These are phyloP conservation scores for Lepus americanus DNA, from an alignment of 2,113 vertebrate species.

Conservation along the genomic window DNA sequence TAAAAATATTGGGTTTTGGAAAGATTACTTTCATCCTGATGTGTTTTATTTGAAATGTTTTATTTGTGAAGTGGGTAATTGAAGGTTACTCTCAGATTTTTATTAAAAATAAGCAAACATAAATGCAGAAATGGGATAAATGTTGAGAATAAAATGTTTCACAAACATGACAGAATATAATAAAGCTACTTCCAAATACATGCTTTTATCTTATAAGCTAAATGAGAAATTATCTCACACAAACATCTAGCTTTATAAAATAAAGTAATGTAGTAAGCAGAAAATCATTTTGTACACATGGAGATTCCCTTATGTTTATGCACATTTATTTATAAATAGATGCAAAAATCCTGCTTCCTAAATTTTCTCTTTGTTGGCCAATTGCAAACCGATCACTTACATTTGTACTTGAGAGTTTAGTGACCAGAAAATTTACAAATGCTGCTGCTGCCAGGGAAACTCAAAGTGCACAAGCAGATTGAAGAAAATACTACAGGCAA, in stretches of 20 bases:
- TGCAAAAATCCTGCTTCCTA: conserved; percentile 69
- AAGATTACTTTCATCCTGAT: conserved; percentile 61
- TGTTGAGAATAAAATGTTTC: conserved; percentile 29
- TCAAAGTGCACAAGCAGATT: conserved; percentile 90
- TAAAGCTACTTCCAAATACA: conserved; percentile 56
- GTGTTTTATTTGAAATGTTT: conserved; percentile 70
- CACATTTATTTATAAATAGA: conserved; percentile 59
- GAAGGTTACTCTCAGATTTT: conserved; percentile 36
- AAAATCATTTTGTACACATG: background rate
- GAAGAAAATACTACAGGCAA: conserved; percentile 90
- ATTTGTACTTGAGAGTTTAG: conserved; percentile 91
- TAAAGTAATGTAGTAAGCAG: conserved; percentile 1
- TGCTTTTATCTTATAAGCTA: conserved; percentile 18
- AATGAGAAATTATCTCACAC: conserved; percentile 7
- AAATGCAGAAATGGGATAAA: conserved; percentile 9
- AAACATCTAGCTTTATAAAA: conserved; percentile 66
- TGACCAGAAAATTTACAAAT: conserved; percentile 94
- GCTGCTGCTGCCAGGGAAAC: conserved; percentile 88
- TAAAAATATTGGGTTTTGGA: conserved; percentile 40
- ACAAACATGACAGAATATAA: background rate
- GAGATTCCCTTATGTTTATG: conserved; percentile 7
- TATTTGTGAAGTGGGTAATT: conserved; percentile 64
- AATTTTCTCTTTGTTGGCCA: conserved; percentile 85
- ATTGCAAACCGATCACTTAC: conserved; percentile 89
- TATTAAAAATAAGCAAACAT: conserved; percentile 32